These are phyloP conservation scores for Corvus moneduloides DNA, from an alignment of 2,113 vertebrate genomes.

Conservation along the genomic window DNA sequence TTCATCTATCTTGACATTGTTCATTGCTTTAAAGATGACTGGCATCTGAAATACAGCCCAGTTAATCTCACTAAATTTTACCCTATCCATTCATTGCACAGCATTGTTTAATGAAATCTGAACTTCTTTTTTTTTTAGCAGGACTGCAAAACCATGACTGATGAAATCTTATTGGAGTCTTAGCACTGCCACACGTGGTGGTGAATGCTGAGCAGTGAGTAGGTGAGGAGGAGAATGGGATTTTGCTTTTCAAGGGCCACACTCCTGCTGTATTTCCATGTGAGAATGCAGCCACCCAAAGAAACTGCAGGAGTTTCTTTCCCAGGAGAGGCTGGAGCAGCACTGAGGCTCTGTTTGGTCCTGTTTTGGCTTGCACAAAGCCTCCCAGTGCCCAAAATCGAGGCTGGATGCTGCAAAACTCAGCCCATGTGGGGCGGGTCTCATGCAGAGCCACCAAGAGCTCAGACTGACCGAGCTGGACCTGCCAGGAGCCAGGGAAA, in stretches of 20 bases:
- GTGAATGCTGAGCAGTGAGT: neutral
- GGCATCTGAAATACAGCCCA: conserved; percentile 38
- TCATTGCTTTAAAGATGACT: conserved; percentile 44
- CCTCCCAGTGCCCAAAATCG: neutral
- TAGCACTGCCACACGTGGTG: neutral
- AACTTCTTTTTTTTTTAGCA: neutral
- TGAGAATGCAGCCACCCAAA: neutral
- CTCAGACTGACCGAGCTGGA: neutral
- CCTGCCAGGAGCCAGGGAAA: neutral
- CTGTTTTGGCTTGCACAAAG: neutral
- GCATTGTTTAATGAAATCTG: conserved; percentile 55
- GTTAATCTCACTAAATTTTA: conserved; percentile 52
- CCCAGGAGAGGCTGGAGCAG: neutral
- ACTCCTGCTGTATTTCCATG: neutral
- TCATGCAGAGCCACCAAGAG: neutral
- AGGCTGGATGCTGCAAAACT: neutral
- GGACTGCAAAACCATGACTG: neutral
- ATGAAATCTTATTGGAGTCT: neutral
- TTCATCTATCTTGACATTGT: conserved; percentile 47
- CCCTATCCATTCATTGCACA: neutral
- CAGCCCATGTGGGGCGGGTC: neutral
- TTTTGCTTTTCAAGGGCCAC: neutral
- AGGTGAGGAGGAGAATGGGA: neutral
- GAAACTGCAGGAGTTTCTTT: neutral
- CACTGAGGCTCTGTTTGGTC: neutral